A percentile compares a stretch with the other conserved stretches of the same genome.
phyloP scores from a whole-genome alignment of 92 coral and sea anemone species.

The Umimayanthus kanabou region DNA sequence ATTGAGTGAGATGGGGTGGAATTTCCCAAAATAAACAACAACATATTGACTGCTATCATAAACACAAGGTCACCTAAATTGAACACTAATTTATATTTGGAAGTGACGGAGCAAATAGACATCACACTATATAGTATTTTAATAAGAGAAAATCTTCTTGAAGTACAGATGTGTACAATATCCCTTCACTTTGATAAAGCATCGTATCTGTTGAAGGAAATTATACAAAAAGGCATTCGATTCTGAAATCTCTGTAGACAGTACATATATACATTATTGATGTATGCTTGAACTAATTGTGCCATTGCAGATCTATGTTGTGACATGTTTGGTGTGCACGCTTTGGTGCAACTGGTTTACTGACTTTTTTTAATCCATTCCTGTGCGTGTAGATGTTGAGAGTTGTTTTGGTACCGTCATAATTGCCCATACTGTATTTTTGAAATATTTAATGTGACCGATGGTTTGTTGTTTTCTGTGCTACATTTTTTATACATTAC shows the following conservation, averaged over 20 bases:
- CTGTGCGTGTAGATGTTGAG: neutral
- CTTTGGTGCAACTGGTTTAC: neutral
- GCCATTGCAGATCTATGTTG: neutral
- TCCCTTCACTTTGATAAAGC: slow-evolving; percentile 1
- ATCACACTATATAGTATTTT: slow-evolving; percentile 38
- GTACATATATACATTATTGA: slow-evolving; percentile 1
- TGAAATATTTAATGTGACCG: neutral
- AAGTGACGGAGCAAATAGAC: neutral
- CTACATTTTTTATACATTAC: no score
- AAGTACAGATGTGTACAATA: neutral
- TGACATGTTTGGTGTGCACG: neutral
- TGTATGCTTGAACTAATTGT: neutral
- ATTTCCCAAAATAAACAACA: slow-evolving; percentile 8
- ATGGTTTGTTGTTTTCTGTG: neutral
- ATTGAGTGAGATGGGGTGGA: neutral
- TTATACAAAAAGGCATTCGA: neutral
- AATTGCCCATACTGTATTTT: neutral
- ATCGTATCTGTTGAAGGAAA: slow-evolving; percentile 1
- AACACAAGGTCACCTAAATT: slow-evolving; percentile 33
- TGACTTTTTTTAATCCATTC: neutral
- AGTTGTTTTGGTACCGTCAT: neutral
- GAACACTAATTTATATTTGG: slow-evolving; percentile 43
- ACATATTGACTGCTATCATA: slow-evolving; percentile 17
- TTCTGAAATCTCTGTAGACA: neutral
- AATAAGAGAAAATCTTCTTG: slow-evolving; percentile 23